Conservation (phyloP, 1,140 invertebrate species). For the Ips nitidus region DNA sequence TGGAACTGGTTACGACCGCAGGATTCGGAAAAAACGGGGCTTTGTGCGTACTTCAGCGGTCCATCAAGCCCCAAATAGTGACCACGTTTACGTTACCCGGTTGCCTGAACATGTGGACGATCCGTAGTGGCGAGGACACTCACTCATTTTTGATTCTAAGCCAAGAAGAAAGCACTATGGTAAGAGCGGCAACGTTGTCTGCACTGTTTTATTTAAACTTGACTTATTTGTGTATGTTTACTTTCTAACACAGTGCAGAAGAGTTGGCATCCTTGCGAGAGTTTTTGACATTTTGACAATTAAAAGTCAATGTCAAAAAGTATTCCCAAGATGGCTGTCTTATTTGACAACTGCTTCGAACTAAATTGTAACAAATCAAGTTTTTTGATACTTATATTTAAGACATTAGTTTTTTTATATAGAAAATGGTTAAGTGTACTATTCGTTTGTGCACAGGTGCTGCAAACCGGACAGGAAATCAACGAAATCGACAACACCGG, state of each 20-base stretch:
- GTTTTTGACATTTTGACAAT: no score
- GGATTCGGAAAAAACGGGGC: slow-evolving; percentile 97
- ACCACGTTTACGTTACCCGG: slow-evolving; percentile 92
- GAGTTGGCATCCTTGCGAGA: no score
- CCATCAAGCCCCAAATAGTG: slow-evolving; percentile 82
- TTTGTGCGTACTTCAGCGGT: slow-evolving; percentile 86
- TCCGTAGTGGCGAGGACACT: slow-evolving; percentile 67
- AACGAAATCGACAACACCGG: slow-evolving; percentile 95
- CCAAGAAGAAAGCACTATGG: slow-evolving; percentile 86
- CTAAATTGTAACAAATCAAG: no score
- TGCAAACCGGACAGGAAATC: slow-evolving; percentile 96
- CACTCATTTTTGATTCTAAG: slow-evolving; percentile 87
- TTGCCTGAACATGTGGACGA: slow-evolving; percentile 94
- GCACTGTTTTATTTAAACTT: no score
- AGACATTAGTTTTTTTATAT: no score
- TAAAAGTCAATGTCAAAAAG: no score
- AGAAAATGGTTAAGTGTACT: no score
- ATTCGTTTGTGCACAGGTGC: slow-evolving; percentile 58
- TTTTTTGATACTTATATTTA: no score
- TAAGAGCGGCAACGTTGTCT: slow-evolving; percentile 49
- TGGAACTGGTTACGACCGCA: slow-evolving; percentile 93
- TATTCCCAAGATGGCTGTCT: no score
- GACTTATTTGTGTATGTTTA: no score
- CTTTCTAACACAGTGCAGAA: no score
- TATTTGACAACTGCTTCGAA: no score